Evolutionary conservation across 2,113 vertebrate species (phyloP).

Genomic region (Prunella fulvescens): DNA sequence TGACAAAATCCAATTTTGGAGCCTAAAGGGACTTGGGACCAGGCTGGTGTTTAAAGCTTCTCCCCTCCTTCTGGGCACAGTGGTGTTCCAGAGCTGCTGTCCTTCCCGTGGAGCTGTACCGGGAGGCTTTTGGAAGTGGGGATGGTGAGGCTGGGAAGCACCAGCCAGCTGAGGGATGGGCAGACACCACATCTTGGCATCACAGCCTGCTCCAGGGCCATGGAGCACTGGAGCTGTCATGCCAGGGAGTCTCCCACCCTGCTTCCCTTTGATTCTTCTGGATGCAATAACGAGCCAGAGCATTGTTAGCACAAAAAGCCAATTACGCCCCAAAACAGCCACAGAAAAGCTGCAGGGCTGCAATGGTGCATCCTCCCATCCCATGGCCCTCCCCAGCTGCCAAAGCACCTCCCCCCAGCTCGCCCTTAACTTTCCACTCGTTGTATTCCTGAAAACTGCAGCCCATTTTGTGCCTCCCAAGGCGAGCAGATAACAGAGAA

Average conservation of each 20-base stretch:
- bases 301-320: neutral
- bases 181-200: neutral
- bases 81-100: neutral
- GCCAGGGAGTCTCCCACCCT: neutral
- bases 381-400: neutral
- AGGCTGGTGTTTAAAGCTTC: neutral
- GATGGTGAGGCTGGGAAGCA: neutral
- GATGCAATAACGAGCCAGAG: neutral
- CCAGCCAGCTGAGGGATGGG: neutral
- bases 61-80: neutral
- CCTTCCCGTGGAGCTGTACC: rapidly evolving
- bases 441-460: neutral
- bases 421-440: neutral
- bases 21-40: neutral
- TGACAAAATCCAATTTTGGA: neutral
- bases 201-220: rapidly evolving
- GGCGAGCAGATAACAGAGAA: neutral
- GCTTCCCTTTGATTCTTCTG: neutral
- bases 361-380: neutral
- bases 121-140: neutral
- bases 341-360: neutral
- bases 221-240: neutral
- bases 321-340: neutral
- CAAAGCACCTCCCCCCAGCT: neutral
- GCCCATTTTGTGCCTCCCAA: neutral